A percentile compares a stretch with the other conserved stretches of the same genome.
These are phyloP conservation scores for Agapornis roseicollis DNA, from an alignment of 2,113 vertebrate species.

Conservation along the genomic window DNA sequence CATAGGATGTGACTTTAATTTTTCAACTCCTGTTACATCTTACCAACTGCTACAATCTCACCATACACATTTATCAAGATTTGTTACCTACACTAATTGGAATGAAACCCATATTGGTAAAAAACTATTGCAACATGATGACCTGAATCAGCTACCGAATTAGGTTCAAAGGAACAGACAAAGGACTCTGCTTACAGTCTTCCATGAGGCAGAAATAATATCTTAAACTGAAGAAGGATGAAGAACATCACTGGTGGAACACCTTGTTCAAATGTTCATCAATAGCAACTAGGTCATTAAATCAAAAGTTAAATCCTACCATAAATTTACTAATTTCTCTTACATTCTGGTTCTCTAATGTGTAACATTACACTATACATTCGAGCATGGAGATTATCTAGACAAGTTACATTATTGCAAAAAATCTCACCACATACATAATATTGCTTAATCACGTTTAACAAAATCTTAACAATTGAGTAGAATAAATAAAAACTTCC, in stretches of 20 bases:
- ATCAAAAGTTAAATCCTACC: neutral
- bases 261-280: neutral
- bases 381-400: neutral
- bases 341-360: neutral
- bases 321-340: neutral
- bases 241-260: neutral
- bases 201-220: neutral
- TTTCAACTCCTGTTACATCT: neutral
- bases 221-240: neutral
- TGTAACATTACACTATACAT: neutral
- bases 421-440: neutral
- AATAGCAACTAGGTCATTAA: neutral
- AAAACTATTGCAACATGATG: too few relatives aligned
- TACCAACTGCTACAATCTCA: neutral
- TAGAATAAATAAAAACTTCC: neutral
- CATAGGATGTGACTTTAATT: neutral
- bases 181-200: neutral
- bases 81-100: neutral
- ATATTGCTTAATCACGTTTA: neutral
- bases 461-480: neutral
- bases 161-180: neutral
- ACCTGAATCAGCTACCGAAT: neutral
- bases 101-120: neutral
- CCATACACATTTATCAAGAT: neutral
- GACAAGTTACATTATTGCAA: neutral